Evolutionary conservation across 2,113 vertebrate genomes (phyloP), one percentile per base, ranked within the genome.

Genomic region (Todiramphus saurophagus): DNA sequence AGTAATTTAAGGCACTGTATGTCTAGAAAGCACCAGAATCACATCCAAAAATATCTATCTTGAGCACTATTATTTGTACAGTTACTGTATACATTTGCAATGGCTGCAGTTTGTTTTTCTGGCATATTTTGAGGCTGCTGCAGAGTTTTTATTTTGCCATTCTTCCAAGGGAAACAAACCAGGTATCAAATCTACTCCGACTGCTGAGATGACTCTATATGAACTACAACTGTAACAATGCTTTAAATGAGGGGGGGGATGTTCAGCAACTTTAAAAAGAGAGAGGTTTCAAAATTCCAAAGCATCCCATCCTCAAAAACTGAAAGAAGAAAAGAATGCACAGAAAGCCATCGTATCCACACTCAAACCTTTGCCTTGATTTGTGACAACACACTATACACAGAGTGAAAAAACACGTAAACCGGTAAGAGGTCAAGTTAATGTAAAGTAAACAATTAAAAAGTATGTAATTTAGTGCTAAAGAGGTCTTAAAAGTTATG

Each of bases 321-420:
- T 83, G n/a, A 81, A 58, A 56, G 62, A 10, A 62, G 41, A 41
- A 41, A 64, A 64, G 13, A 82, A 93, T 6, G 3, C 39, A 85
- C 4, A 88, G 62, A 87, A 85, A 91, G 25, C 2, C 0, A 48
- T 7, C 1, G 0, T 20, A 59, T 48, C 53, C 67, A 62, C 1
- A 48, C 5, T 8, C 58, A 46, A 39, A 50, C 3, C 25, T 56
- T 30, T 64, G 55, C 50, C 33, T 74, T 51, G 23, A n/a, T 64
- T 67, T 5, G 3, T 59, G 41, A 77, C 25, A 63, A 16, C 4
- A 79, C 8, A 48, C 23, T 64, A n/a, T 23, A 48, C 2, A 31
- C 12, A 67, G 31, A n/a, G 9, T 41, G 39, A 43, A 28, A 31
- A 23, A 15, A 67, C 13, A 46, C 31, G 48, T 2, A 0, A 85